Conservation (phyloP, 1,140 invertebrate genomes). For the Sesamia nonagrioides region DNA sequence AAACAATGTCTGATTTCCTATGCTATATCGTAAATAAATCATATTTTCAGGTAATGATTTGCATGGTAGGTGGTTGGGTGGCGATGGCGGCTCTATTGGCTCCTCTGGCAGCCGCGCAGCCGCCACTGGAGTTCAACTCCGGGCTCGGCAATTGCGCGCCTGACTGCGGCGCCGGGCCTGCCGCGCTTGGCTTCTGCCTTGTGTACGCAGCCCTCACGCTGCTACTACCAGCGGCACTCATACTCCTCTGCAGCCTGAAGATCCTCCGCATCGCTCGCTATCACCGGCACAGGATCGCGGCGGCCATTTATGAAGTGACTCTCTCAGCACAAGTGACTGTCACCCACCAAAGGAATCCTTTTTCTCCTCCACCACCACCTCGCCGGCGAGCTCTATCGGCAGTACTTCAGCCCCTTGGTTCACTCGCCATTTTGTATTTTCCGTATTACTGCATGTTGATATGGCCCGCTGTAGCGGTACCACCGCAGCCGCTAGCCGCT, state of each 20-base stretch:
- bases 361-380: slow-evolving; percentile 89
- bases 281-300: slow-evolving; percentile 94
- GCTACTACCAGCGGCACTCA: slow-evolving; percentile 90
- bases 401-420: slow-evolving; percentile 91
- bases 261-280: slow-evolving; percentile 93
- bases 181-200: slow-evolving; percentile 89
- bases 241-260: slow-evolving; percentile 92
- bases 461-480: slow-evolving; percentile 89
- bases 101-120: slow-evolving; percentile 87
- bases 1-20: background rate
- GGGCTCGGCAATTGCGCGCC: slow-evolving; percentile 90
- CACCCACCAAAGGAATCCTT: slow-evolving; percentile 93
- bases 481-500: slow-evolving; percentile 88
- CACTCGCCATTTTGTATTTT: slow-evolving; percentile 91
- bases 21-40: background rate
- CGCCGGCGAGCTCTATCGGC: slow-evolving; percentile 91
- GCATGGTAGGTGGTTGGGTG: slow-evolving; percentile 87
- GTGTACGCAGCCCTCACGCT: slow-evolving; percentile 90
- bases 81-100: slow-evolving; percentile 86
- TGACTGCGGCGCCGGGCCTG: slow-evolving; percentile 89
- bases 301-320: slow-evolving; percentile 95
- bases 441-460: slow-evolving; percentile 92
- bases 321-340: slow-evolving; percentile 94
- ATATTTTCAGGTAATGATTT: slow-evolving; percentile 84
- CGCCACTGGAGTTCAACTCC: slow-evolving; percentile 85